A percentile compares a stretch with the other conserved stretches of the same genome.
phyloP scores from a whole-genome alignment of 1,140 invertebrate species.

The Nebria ingens region DNA sequence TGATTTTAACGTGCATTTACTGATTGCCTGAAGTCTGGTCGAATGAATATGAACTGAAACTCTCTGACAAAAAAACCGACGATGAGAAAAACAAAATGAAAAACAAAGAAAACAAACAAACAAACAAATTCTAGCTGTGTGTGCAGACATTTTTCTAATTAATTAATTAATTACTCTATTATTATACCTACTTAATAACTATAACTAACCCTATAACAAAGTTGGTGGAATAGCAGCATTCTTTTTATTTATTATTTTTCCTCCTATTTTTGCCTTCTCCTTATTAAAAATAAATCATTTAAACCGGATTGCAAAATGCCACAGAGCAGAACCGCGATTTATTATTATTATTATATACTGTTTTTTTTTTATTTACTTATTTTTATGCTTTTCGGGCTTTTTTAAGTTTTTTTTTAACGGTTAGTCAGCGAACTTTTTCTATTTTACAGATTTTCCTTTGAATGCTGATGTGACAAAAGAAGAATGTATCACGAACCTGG shows the following conservation, averaged over 20 bases:
- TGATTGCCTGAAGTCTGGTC: too few relatives aligned
- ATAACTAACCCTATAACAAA: too few relatives aligned
- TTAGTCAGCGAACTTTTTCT: constrained; percentile 34
- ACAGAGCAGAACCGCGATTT: neutral
- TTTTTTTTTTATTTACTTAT: constrained; percentile 25
- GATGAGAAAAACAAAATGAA: too few relatives aligned
- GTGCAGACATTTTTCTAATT: too few relatives aligned
- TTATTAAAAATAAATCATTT: neutral
- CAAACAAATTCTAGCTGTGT: too few relatives aligned
- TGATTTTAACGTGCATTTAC: too few relatives aligned
- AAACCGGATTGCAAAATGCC: neutral
- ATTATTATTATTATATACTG: neutral
- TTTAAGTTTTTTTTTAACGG: constrained; percentile 11
- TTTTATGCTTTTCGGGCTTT: constrained; percentile 21
- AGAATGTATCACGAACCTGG: constrained; percentile 14
- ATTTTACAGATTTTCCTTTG: constrained; percentile 37
- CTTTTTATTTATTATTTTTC: constrained; percentile 35
- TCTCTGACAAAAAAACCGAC: too few relatives aligned
- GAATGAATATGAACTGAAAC: too few relatives aligned
- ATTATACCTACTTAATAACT: too few relatives aligned
- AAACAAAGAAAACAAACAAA: too few relatives aligned
- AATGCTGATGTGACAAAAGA: constrained; percentile 22
- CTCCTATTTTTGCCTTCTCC: constrained; percentile 29
- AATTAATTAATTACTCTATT: too few relatives aligned
- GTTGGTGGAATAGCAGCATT: too few relatives aligned